Base-by-base conservation (phyloP, 2,888 invertebrate species). In the Platycheirus albimanus region DNA sequence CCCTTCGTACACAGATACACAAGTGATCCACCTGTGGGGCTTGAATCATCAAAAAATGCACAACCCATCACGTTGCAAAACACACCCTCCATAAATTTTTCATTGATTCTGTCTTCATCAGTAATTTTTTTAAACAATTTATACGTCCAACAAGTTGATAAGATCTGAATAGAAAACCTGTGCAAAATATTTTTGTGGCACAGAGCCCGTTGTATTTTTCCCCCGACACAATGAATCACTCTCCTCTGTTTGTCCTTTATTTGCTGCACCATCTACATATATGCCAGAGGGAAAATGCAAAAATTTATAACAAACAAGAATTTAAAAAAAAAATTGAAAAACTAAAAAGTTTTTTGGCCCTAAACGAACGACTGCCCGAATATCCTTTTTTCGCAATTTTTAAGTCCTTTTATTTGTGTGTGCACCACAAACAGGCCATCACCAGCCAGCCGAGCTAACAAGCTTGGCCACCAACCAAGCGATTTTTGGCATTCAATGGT, bases 381-480 rank as follows among this genome's bases (percentile, higher is more conserved):
- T 69, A 76, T 81, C 66, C 49, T 28, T 58, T 72, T 72, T 67
- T 74, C 41, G 61, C 69, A 77, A 49, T 67, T 72, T 70, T 38
- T 56, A 67, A 72, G 66, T 63, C 61, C 67, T 49, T 72, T 63
- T 78, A 61, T 72, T 67, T 72, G 67, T 72, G 67, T 78, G 54
- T 54, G 36, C 69, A 69, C 75, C 75, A 74, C 83, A 83, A 78
- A 78, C 83, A 78, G 81, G 58, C 78, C 78, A 72, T 72, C 81
- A 78, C 43, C 71, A 83, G 43, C 63, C 63, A 78, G 54, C 71
- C 45, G 38, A 63, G 58, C 58, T 78, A 78, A 78, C 74, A 83
- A 83, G 63, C 56, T 83, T 78, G 83, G 83, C 83, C 63, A 74
- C 61, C 67, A 64, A 83, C 83, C 78, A 83, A 77, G 67, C 83